Percentiles rank a stretch among this genome's conserved stretches.
Conservation (phyloP, 2,797 vertebrate species). For the Podargus strigoides region DNA sequence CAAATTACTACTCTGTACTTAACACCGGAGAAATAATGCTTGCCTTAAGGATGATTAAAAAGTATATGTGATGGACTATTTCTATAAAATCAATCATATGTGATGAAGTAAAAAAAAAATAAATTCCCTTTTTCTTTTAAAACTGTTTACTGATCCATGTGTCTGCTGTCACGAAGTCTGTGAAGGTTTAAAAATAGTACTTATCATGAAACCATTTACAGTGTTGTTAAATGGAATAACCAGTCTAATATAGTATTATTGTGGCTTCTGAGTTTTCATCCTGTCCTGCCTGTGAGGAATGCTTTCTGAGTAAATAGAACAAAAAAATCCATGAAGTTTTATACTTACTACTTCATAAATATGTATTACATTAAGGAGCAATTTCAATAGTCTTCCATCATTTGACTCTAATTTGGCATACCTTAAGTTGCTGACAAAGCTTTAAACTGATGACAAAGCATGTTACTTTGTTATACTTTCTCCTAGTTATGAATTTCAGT, state of each 20-base stretch:
- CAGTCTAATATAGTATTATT: not conserved
- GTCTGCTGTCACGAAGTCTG: conserved; percentile 6
- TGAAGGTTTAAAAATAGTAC: conserved; percentile 9
- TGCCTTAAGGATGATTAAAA: conserved; percentile 26
- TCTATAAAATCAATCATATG: conserved; percentile 18
- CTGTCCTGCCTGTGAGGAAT: not conserved
- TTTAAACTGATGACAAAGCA: not conserved
- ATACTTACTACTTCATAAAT: not conserved
- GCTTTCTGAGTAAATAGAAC: not conserved
- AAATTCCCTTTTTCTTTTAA: not conserved
- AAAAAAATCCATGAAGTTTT: not conserved
- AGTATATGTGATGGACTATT: not conserved
- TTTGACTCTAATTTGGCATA: not conserved
- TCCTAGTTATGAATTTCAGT: not conserved
- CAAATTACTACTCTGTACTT: conserved; percentile 5
- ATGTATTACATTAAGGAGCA: not conserved
- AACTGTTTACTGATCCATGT: conserved; percentile 7
- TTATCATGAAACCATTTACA: not conserved
- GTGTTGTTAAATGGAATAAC: not conserved
- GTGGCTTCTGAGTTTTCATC: not conserved
- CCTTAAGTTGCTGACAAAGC: not conserved
- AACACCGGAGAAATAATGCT: conserved; percentile 35
- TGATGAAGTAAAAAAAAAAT: conserved; percentile 63
- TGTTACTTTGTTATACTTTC: not conserved
- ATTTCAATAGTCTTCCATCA: not conserved